These are phyloP conservation scores for Mola mola DNA, from an alignment of 2,113 vertebrate genomes.

Conservation along the genomic window DNA sequence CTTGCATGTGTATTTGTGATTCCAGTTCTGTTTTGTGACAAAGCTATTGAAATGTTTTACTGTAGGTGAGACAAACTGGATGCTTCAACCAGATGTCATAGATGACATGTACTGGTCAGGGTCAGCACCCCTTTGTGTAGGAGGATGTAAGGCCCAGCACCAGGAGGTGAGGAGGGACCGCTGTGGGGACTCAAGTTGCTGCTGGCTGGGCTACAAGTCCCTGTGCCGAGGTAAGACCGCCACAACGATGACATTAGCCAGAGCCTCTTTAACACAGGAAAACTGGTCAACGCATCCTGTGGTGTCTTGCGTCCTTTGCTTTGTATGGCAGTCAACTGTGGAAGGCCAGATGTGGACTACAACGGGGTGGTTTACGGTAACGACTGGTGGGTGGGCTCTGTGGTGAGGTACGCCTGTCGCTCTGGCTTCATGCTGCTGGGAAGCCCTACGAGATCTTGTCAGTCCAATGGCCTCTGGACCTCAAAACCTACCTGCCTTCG, in stretches of 20 bases:
- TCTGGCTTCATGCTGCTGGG: slow-evolving; percentile 85
- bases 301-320: slow-evolving; percentile 4
- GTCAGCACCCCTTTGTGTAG: slow-evolving; percentile 82
- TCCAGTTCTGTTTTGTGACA: not conserved
- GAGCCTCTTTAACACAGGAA: not conserved
- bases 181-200: slow-evolving; percentile 86
- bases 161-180: slow-evolving; percentile 83
- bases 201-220: slow-evolving; percentile 87
- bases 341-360: slow-evolving; percentile 82
- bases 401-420: slow-evolving; percentile 84
- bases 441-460: slow-evolving; percentile 79
- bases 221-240: slow-evolving; percentile 82
- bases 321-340: slow-evolving; percentile 83
- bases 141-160: slow-evolving; percentile 82
- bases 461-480: slow-evolving; percentile 82
- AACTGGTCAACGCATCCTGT: not conserved
- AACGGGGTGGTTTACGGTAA: slow-evolving; percentile 79
- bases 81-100: slow-evolving; percentile 32
- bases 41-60: slow-evolving; percentile 5
- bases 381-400: slow-evolving; percentile 88
- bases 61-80: slow-evolving; percentile 61
- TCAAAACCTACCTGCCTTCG: slow-evolving; percentile 83
- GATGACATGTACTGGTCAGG: slow-evolving; percentile 85
- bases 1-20: not conserved
- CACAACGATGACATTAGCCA: not conserved